Evolutionary conservation across 2,113 vertebrate species (phyloP).

Genomic region (Sander vitreus): DNA sequence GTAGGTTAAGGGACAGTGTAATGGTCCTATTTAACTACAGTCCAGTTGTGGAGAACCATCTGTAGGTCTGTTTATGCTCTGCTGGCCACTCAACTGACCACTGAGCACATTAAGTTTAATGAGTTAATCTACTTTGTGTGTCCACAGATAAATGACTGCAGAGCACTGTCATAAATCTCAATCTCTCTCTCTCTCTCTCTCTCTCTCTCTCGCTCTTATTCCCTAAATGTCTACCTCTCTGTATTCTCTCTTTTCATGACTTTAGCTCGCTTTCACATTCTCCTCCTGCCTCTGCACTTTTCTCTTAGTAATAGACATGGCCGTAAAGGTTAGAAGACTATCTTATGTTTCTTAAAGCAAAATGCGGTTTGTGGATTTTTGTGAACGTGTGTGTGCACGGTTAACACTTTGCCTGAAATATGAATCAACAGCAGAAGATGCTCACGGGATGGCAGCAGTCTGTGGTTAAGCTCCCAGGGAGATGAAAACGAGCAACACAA

Average conservation of each 20-base stretch:
- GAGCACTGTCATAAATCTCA: slow-evolving; percentile 35
- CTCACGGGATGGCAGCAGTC: slow-evolving; percentile 17
- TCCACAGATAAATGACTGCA: slow-evolving; percentile 56
- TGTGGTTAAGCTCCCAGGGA: slow-evolving; percentile 24
- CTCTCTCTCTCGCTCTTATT: neutral
- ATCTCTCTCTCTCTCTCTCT: neutral
- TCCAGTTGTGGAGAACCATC: slow-evolving; percentile 36
- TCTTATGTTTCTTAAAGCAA: slow-evolving; percentile 5
- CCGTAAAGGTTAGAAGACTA: slow-evolving; percentile 14
- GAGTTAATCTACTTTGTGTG: slow-evolving; percentile 65
- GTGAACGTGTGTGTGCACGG: neutral
- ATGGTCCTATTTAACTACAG: slow-evolving; percentile 51
- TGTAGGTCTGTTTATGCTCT: slow-evolving; percentile 52
- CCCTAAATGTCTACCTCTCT: slow-evolving; percentile 21
- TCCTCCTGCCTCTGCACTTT: neutral
- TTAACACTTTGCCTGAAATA: slow-evolving; percentile 35
- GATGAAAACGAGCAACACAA: slow-evolving; percentile 43
- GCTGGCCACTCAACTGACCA: slow-evolving; percentile 64
- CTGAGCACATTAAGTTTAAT: slow-evolving; percentile 71
- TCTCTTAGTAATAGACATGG: neutral
- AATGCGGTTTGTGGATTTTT: slow-evolving; percentile 3
- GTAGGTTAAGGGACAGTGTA: slow-evolving; percentile 21
- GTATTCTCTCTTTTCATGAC: neutral
- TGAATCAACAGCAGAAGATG: slow-evolving; percentile 25
- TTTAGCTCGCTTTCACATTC: slow-evolving; percentile 8